phyloP scores from a whole-genome alignment of 53 echinoderm and acorn worm genomes.

The Crossaster papposus region DNA sequence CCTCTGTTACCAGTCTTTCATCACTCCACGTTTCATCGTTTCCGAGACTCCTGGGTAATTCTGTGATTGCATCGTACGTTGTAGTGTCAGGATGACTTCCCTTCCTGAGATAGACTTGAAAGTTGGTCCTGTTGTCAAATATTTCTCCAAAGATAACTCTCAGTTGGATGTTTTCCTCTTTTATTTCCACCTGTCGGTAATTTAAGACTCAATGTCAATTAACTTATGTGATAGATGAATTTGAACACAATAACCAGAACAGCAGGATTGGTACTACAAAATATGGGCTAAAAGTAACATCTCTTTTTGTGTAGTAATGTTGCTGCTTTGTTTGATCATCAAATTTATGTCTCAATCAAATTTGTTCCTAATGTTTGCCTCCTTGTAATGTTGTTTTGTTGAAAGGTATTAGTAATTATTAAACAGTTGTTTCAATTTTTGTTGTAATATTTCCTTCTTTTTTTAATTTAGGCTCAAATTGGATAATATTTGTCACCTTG shows the following conservation, averaged over 20 bases:
- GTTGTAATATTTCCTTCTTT: not conserved
- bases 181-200: slow-evolving; percentile 35
- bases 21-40: slow-evolving; percentile 46
- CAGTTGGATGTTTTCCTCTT: slow-evolving; percentile 37
- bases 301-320: too few relatives aligned
- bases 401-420: too few relatives aligned
- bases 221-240: not conserved
- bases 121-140: slow-evolving; percentile 18
- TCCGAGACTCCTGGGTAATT: slow-evolving; percentile 37
- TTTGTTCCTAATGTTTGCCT: too few relatives aligned
- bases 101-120: slow-evolving; percentile 41
- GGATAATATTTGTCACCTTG: slow-evolving; percentile 15
- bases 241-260: not conserved
- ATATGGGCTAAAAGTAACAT: too few relatives aligned
- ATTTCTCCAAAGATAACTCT: slow-evolving; percentile 20
- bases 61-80: slow-evolving; percentile 17
- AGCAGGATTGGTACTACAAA: too few relatives aligned
- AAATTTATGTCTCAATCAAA: too few relatives aligned
- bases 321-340: too few relatives aligned
- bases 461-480: not conserved
- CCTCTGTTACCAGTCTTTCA: slow-evolving; percentile 15
- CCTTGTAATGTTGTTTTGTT: too few relatives aligned
- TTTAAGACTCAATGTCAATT: not conserved
- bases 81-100: slow-evolving; percentile 31
- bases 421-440: not conserved